Evolutionary conservation across 1,140 invertebrate genomes (phyloP).

Genomic region (Pollicipes pollicipes): DNA sequence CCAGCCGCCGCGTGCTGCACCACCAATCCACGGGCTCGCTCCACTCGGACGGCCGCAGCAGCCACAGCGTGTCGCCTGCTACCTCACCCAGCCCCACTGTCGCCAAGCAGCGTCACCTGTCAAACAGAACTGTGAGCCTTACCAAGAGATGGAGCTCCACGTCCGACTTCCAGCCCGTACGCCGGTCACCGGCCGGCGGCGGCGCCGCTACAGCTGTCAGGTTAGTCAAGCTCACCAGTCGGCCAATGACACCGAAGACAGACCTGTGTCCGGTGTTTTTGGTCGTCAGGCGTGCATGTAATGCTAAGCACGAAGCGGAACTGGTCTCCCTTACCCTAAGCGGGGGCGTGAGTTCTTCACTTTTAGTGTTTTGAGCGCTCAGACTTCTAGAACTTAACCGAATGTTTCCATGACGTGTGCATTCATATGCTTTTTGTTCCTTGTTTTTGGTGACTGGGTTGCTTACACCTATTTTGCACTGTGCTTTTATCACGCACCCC

Average conservation of each 20-base stretch:
- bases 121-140: not conserved
- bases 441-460: too few relatives aligned
- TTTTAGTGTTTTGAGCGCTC: too few relatives aligned
- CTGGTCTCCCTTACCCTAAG: too few relatives aligned
- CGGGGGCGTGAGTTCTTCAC: too few relatives aligned
- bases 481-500: too few relatives aligned
- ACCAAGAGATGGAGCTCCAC: not conserved
- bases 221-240: not conserved
- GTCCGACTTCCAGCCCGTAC: not conserved
- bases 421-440: too few relatives aligned
- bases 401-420: too few relatives aligned
- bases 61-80: not conserved
- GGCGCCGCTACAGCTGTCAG: not conserved
- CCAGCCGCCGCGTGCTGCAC: not conserved
- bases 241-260: too few relatives aligned
- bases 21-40: not conserved
- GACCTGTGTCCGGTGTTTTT: too few relatives aligned
- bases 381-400: too few relatives aligned
- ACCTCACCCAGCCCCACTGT: not conserved
- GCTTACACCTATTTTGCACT: too few relatives aligned
- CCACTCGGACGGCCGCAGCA: not conserved
- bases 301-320: not conserved
- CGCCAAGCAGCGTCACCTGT: not conserved
- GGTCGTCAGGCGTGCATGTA: not conserved
- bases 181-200: not conserved